Evolutionary conservation across 2,113 vertebrate species (phyloP).

Genomic region (Tachuris rubrigastra): DNA sequence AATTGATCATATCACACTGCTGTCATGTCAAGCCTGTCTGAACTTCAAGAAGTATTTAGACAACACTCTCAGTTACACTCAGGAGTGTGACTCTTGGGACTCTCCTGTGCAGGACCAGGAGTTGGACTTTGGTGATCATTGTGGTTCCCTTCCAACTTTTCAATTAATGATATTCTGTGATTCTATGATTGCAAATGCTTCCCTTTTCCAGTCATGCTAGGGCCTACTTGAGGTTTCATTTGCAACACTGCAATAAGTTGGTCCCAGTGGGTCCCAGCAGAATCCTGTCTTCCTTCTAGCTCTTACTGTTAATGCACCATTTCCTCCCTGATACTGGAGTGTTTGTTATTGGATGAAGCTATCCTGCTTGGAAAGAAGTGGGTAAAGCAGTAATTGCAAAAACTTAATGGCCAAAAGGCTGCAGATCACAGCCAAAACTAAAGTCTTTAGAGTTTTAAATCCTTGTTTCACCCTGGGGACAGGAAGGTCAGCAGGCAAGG

Average conservation of each 20-base stretch:
- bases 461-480: too few species aligned
- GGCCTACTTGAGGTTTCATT: background rate
- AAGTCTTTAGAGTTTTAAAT: background rate
- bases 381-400: background rate
- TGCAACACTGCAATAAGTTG: background rate
- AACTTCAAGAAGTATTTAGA: background rate
- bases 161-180: background rate
- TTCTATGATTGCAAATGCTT: background rate
- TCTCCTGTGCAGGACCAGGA: background rate
- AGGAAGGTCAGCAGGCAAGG: too few species aligned
- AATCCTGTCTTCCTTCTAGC: background rate
- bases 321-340: background rate
- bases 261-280: background rate
- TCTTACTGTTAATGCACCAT: background rate
- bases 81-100: background rate
- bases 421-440: background rate
- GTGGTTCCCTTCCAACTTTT: background rate
- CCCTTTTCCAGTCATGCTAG: background rate
- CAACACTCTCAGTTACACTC: background rate
- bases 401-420: background rate
- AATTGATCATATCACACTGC: background rate
- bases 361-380: background rate
- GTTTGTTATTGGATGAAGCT: background rate
- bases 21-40: background rate
- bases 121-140: background rate